Evolutionary conservation across 2,888 invertebrate species (phyloP), one percentile per base, ranked within the genome.

Genomic region (Cryptus viduatorius): DNA sequence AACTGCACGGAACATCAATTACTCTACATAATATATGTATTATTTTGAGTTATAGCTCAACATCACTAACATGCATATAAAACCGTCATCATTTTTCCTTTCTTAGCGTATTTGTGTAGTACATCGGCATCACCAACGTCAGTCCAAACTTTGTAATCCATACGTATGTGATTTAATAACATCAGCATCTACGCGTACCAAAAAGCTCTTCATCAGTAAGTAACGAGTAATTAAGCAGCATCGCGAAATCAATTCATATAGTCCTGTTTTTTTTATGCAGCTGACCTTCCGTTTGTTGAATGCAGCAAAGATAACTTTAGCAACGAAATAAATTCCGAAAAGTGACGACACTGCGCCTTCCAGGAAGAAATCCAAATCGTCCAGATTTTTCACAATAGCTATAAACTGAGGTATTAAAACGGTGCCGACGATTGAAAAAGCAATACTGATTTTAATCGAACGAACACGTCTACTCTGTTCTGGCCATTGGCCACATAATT

Each of bases 201-300:
- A 29, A 24, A 8, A 59, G 56, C 29, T 3, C 24, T 59, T 14
- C 29, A 24, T 59, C 12, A 37, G 8, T 37, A 4, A 4, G 8
- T 2, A 1, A 37, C 37, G 37, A 37, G 4, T 8, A 37, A 37
- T 37, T 37, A 8, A 37, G 37, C 8, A 5, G 37, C 2, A 1
- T 24, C 24, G 2, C 24, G 24, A 24, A 24, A 3, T 24, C 24
- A 24, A 24, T 24, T 24, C 4, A 37, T 7, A 8, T 37, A 4
- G 37, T 37, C 4, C 5, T 37, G 7, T 37, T 5, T 8, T 37
- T 37, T 8, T 4, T 7, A 37, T 4, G 37, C 7, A 50, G 48
- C 68, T n/a, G 68, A 68, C 68, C 68, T 68, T 29, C n/a, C 48
- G 46, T 7, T 19, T 29, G 12, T 68, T 68, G n/a, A 46, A 14